Conservation (phyloP, 2,888 invertebrate species). For the Cephus rjabovi region DNA sequence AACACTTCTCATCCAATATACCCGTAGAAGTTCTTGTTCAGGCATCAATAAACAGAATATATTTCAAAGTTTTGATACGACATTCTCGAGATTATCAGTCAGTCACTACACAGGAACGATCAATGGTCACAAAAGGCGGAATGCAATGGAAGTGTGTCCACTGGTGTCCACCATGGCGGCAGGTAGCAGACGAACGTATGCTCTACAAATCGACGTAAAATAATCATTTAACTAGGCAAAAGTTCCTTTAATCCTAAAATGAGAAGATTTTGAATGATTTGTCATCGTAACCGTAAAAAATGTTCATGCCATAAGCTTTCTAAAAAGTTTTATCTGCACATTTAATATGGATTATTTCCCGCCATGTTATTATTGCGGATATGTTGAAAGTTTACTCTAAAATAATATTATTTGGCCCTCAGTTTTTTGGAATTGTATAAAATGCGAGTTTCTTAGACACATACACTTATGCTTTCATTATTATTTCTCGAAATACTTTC, state of each 20-base stretch:
- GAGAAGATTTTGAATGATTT: neutral
- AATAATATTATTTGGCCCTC: neutral
- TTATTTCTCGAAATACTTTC: neutral
- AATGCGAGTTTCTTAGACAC: neutral
- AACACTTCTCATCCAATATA: neutral
- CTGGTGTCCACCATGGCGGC: slow-evolving; percentile 10
- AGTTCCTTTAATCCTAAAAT: neutral
- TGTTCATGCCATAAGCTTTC: neutral
- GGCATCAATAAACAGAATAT: slow-evolving; percentile 23
- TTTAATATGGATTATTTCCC: neutral
- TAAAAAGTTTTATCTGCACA: neutral
- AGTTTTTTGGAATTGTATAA: neutral
- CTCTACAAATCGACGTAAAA: neutral
- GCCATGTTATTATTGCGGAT: neutral
- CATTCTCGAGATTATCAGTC: slow-evolving; percentile 25
- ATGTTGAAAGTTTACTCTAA: neutral
- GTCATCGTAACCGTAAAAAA: neutral
- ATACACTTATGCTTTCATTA: neutral
- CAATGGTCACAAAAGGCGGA: slow-evolving; percentile 20
- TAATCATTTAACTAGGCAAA: neutral
- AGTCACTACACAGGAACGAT: slow-evolving; percentile 16
- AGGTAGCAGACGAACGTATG: slow-evolving; percentile 18
- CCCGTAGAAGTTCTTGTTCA: neutral
- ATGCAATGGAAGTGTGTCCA: slow-evolving; percentile 25
- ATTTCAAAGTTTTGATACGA: slow-evolving; percentile 25